Base-by-base conservation (phyloP, 2,113 vertebrate genomes). In the Ondatra zibethicus region DNA sequence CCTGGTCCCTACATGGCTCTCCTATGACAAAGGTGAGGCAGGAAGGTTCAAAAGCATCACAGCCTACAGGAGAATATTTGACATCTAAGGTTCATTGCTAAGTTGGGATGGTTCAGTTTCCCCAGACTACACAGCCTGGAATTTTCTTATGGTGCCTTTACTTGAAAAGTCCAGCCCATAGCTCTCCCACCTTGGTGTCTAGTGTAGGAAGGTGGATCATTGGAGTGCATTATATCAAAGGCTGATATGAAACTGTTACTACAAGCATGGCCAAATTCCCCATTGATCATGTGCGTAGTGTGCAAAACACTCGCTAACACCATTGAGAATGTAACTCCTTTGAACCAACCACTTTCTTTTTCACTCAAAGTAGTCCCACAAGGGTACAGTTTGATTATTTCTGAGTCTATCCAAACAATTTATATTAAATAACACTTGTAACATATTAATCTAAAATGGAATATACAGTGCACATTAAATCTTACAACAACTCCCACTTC, bases 391-490 rank as follows among this genome's bases (percentile, higher is more conserved):
- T 95, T 27, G 87, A 29, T 94, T 23, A 9, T 88, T 29, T 85
- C 3, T 90, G 23, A 94, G n/a, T 84, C 6, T 33, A 76, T 88
- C n/a, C 55, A 80, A 92, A 89, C 66, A 72, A 61, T 95, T 81
- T 89, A 66, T 29, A 33, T 36, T 39, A 47, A 78, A 77, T 17
- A 36, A 2, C 66, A 13, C 42, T 86, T 50, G 70, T 58, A 72
- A 45, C 7, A 63, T 39, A 17, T 77, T 87, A 89, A 85, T 81
- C 73, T 90, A 66, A 96, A 85, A 16, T 76, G 19, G 19, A 89
- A 58, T 39, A 90, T 88, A 42, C 3, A 65, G 65, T 42, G 31
- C n/a, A 89, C 89, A 96, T 94, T 92, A 92, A 82, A 84, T 73
- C 39, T 91, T 81, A 68, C 0, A 68, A 21, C 12, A 78, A 11